Percentiles rank a stretch among this genome's conserved stretches.
phyloP scores from a whole-genome alignment of 2,113 vertebrate genomes.

The Spermophilus dauricus region DNA sequence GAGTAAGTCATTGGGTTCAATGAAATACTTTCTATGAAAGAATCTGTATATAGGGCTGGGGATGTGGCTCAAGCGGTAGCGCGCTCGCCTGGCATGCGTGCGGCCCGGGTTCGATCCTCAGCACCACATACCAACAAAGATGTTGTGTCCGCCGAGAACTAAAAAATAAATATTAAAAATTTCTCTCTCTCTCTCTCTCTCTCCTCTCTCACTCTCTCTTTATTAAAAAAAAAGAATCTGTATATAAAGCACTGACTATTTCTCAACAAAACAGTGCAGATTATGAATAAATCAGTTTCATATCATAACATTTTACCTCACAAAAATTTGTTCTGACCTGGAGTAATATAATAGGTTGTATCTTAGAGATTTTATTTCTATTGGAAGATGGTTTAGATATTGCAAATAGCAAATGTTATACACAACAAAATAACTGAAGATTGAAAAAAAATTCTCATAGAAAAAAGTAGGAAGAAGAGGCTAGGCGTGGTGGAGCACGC shows the following conservation, averaged over 20 bases:
- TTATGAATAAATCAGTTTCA: slow-evolving; percentile 53
- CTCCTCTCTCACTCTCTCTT: too few relatives aligned
- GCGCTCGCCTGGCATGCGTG: too few relatives aligned
- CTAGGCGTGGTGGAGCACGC: too few relatives aligned
- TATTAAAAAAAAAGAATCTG: slow-evolving; percentile 33
- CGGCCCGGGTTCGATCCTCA: too few relatives aligned
- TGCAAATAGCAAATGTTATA: slow-evolving; percentile 61
- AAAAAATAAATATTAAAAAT: too few relatives aligned
- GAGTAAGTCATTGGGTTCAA: slow-evolving; percentile 35
- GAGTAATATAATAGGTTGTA: background rate
- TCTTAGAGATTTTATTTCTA: slow-evolving; percentile 62
- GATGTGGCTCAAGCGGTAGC: too few relatives aligned
- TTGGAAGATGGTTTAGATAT: slow-evolving; percentile 53
- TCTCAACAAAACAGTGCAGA: slow-evolving; percentile 44
- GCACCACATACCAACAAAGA: too few relatives aligned
- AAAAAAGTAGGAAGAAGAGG: background rate
- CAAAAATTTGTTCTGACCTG: background rate
- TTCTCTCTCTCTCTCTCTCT: too few relatives aligned
- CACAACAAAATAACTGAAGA: slow-evolving; percentile 49
- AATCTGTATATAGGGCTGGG: background rate
- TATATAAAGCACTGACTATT: background rate
- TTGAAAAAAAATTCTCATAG: background rate
- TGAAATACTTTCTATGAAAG: slow-evolving; percentile 33
- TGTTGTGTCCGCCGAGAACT: too few relatives aligned
- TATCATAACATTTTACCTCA: slow-evolving; percentile 66